Evolutionary conservation across 2,888 invertebrate species (phyloP).

Genomic region (Chrysina gloriosa): DNA sequence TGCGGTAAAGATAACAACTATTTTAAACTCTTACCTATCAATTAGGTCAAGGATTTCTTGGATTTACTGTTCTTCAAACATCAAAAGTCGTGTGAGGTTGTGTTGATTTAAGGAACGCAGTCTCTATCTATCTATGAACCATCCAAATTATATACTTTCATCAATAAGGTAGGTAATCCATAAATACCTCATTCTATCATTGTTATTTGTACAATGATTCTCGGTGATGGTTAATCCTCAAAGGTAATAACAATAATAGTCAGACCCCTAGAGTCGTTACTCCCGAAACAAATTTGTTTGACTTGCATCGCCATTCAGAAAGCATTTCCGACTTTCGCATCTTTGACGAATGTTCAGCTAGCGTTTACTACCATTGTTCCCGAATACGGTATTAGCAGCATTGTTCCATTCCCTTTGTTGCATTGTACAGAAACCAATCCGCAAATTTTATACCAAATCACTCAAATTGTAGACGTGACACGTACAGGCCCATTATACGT

Average conservation of each 20-base stretch:
- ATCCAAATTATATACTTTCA: too few species aligned
- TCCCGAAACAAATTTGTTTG: constrained; percentile 1
- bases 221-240: not conserved
- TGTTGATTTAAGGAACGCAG: too few species aligned
- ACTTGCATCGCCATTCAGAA: not conserved
- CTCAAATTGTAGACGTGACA: constrained; percentile 40
- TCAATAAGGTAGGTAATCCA: too few species aligned
- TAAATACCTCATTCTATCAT: too few species aligned
- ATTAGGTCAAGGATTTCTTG: too few species aligned
- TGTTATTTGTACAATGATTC: too few species aligned
- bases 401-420: constrained; percentile 15
- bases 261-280: not conserved
- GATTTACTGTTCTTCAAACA: too few species aligned
- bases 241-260: not conserved
- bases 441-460: constrained; percentile 42
- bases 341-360: not conserved
- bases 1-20: too few species aligned
- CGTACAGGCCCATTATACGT: constrained; percentile 40
- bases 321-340: constrained; percentile 5
- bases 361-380: not conserved
- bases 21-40: too few species aligned
- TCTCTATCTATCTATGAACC: too few species aligned
- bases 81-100: too few species aligned
- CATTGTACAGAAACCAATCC: constrained; percentile 35
- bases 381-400: constrained; percentile 15